phyloP scores from a whole-genome alignment of 2,888 invertebrate genomes.

The Synergus gifuensis region DNA sequence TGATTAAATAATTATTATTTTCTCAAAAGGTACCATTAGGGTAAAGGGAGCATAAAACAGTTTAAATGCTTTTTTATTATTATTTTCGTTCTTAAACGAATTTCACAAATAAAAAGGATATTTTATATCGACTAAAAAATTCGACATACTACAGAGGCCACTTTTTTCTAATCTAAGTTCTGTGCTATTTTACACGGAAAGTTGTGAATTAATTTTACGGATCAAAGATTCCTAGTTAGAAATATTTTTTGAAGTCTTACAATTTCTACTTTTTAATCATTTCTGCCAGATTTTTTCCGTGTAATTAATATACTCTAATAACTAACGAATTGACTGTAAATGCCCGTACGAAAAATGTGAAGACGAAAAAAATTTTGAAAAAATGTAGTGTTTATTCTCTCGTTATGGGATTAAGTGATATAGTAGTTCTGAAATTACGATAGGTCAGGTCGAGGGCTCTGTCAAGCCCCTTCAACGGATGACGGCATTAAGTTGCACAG shows the following conservation, averaged over 20 bases:
- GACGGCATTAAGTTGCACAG: constrained; percentile 66
- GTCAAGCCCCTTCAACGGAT: constrained; percentile 54
- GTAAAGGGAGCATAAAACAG: not conserved
- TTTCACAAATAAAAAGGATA: not conserved
- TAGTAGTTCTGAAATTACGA: constrained; percentile 38
- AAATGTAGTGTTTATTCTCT: not conserved
- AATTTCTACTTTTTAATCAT: not conserved
- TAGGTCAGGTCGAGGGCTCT: constrained; percentile 44
- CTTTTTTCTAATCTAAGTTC: not conserved
- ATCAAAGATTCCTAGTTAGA: not conserved
- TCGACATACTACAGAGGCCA: constrained; percentile 14
- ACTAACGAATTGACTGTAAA: constrained; percentile 19
- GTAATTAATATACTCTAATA: not conserved
- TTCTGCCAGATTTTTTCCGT: not conserved
- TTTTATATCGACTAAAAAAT: not conserved
- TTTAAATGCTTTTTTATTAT: too few relatives aligned
- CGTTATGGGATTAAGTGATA: constrained; percentile 4
- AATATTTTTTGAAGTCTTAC: not conserved
- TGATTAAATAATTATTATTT: not conserved
- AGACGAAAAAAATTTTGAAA: not conserved
- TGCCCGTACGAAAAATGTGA: constrained; percentile 25
- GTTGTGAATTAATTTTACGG: not conserved
- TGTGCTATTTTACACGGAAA: not conserved
- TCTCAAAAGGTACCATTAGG: not conserved
- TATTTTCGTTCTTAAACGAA: not conserved